These are phyloP conservation scores for Paraescarpia echinospica DNA, from an alignment of 1,140 invertebrate genomes.

Conservation along the genomic window DNA sequence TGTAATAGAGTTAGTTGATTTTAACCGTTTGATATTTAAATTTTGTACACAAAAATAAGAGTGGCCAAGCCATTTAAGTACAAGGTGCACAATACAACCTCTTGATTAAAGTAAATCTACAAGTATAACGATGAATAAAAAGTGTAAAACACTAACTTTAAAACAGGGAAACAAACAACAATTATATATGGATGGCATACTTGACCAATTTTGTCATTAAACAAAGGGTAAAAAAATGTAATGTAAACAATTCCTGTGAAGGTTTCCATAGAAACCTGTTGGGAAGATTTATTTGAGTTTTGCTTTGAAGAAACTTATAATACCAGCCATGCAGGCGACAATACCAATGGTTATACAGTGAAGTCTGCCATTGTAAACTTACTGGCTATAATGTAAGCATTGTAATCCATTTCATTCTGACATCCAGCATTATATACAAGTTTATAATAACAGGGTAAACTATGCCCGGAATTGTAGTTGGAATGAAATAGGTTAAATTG, in stretches of 20 bases:
- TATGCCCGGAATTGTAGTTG: too few relatives aligned
- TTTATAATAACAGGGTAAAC: too few relatives aligned
- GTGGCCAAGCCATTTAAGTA: background rate
- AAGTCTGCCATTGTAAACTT: background rate
- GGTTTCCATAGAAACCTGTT: background rate
- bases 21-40: background rate
- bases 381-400: background rate
- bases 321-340: background rate
- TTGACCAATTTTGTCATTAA: background rate
- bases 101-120: background rate
- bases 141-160: background rate
- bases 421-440: too few relatives aligned
- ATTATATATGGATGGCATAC: background rate
- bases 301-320: background rate
- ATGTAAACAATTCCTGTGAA: background rate
- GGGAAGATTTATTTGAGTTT: background rate
- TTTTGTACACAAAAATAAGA: background rate
- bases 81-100: background rate
- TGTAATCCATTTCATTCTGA: too few relatives aligned
- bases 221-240: background rate
- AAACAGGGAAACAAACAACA: background rate
- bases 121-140: background rate
- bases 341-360: background rate
- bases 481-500: too few relatives aligned
- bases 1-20: background rate